Conservation (phyloP, 2,797 vertebrate genomes). For the Halcyon leucocephala region DNA sequence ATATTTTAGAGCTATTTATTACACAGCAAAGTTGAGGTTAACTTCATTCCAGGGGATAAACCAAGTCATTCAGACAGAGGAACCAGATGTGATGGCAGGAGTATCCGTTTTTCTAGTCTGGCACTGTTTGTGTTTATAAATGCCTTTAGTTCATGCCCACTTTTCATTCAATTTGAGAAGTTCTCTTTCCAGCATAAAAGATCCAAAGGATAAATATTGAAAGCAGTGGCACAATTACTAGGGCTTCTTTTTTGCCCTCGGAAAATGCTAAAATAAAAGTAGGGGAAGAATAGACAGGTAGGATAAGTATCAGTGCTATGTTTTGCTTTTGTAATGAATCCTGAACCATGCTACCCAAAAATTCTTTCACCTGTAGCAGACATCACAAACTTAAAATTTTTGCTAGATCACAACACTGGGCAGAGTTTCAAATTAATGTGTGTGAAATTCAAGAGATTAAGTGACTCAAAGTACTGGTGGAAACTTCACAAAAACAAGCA, state of each 20-base stretch:
- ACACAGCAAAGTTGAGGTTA: conserved; percentile 16
- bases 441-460: background rate
- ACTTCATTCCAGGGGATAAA: conserved; percentile 18
- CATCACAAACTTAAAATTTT: background rate
- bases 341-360: background rate
- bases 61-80: conserved; percentile 29
- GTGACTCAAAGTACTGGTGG: background rate
- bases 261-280: background rate
- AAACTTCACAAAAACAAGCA: background rate
- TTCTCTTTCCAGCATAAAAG: background rate
- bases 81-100: background rate
- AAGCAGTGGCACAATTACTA: background rate
- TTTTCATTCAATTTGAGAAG: conserved; percentile 4
- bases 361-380: background rate
- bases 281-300: background rate
- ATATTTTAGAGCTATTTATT: conserved; percentile 61
- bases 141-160: background rate
- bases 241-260: background rate
- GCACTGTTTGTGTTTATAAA: background rate
- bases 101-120: conserved; percentile 41
- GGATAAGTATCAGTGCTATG: background rate
- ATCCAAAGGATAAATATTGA: background rate
- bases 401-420: background rate
- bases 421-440: background rate
- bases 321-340: background rate